Evolutionary conservation across 2,888 invertebrate genomes (phyloP).

Genomic region (Temnothorax unifasciatus): DNA sequence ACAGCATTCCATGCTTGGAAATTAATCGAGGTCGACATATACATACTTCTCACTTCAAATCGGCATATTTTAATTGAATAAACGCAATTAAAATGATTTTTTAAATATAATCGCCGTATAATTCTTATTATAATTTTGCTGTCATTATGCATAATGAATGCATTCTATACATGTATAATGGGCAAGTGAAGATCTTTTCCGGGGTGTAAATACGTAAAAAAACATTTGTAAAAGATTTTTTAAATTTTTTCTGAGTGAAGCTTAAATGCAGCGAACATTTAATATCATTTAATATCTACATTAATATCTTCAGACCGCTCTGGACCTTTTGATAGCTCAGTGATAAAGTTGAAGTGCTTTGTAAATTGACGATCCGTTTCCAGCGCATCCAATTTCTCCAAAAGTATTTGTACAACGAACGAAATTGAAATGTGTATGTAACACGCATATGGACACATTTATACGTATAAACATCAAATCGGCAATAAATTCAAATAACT

Average conservation of each 20-base stretch:
- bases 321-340: conserved; percentile 5
- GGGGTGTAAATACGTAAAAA: neutral
- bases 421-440: conserved; percentile 21
- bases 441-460: neutral
- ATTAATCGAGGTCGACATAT: conserved; percentile 19
- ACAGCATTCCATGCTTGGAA: conserved; percentile 18
- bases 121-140: conserved; percentile 22
- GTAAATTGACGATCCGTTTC: conserved; percentile 43
- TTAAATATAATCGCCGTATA: neutral
- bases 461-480: neutral
- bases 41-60: neutral
- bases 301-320: conserved; percentile 5
- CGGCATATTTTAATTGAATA: conserved; percentile 25
- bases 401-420: conserved; percentile 28
- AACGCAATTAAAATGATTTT: neutral
- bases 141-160: neutral
- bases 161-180: neutral
- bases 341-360: conserved; percentile 44
- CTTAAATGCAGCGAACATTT: neutral
- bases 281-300: too few relatives aligned
- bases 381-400: conserved; percentile 31
- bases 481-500: neutral
- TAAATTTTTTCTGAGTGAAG: neutral
- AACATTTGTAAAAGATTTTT: neutral
- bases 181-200: neutral